A percentile compares a stretch with the other conserved stretches of the same genome.
These are phyloP conservation scores for Eretmocerus hayati DNA, from an alignment of 2,888 invertebrate species.

Conservation along the genomic window DNA sequence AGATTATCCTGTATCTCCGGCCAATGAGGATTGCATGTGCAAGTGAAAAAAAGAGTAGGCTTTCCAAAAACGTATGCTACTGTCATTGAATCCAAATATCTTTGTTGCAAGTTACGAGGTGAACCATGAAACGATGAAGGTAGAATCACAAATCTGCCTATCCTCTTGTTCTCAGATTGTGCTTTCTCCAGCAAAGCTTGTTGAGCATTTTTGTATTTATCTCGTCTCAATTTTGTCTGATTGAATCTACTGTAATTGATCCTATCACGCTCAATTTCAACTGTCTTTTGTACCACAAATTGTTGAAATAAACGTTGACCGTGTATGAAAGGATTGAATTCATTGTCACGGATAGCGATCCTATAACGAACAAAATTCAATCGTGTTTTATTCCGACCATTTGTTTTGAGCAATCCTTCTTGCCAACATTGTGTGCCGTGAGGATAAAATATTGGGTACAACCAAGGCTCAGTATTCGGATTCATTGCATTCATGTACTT, in stretches of 20 bases:
- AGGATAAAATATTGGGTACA: conserved; percentile 26
- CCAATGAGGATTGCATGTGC: conserved; percentile 46
- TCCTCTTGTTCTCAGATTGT: conserved; percentile 16
- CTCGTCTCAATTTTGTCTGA: conserved; percentile 15
- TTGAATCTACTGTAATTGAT: conserved; percentile 12
- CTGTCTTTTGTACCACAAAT: conserved; percentile 14
- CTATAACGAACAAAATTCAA: conserved; percentile 6
- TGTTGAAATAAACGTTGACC: conserved; percentile 14
- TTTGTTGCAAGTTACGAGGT: conserved; percentile 24
- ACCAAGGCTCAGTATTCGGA: conserved; percentile 25
- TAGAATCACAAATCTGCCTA: conserved; percentile 29
- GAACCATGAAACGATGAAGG: conserved; percentile 24
- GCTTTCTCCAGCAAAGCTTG: conserved; percentile 13
- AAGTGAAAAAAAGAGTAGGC: conserved; percentile 46
- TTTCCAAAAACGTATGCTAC: conserved; percentile 22
- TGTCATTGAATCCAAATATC: conserved; percentile 25
- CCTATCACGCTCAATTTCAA: conserved; percentile 19
- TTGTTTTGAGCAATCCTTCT: conserved; percentile 5
- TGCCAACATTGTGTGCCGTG: conserved; percentile 23
- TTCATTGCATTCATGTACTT: conserved; percentile 22
- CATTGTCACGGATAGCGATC: conserved; percentile 11
- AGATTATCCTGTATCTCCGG: conserved; percentile 27
- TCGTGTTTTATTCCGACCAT: conserved; percentile 4
- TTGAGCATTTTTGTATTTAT: conserved; percentile 15
- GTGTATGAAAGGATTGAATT: conserved; percentile 10